Evolutionary conservation across 2,797 vertebrate species (phyloP).

Genomic region (Thaleichthys pacificus): DNA sequence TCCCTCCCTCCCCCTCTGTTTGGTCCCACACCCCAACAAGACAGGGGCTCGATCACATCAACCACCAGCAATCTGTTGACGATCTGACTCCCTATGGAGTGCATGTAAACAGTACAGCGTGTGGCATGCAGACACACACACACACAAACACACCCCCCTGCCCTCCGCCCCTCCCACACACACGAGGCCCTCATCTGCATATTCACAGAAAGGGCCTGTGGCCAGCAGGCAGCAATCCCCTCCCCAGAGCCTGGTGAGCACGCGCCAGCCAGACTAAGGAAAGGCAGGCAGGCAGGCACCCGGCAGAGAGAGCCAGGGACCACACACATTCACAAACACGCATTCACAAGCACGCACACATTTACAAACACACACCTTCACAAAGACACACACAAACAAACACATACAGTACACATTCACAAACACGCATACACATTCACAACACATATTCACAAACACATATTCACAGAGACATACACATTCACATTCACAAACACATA

Average conservation of each 20-base stretch:
- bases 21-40: constrained; percentile 74
- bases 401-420: not conserved
- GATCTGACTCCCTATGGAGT: constrained; percentile 82
- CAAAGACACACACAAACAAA: constrained; percentile 32
- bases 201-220: constrained; percentile 78
- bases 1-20: constrained; percentile 52
- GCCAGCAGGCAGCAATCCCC: constrained; percentile 49
- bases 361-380: not conserved
- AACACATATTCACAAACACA: constrained; percentile 31
- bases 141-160: constrained; percentile 61
- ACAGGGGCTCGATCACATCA: constrained; percentile 79
- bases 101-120: constrained; percentile 84
- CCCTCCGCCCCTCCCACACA: constrained; percentile 81
- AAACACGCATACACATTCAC: constrained; percentile 38
- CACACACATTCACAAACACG: constrained; percentile 67
- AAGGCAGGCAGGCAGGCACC: constrained; percentile 60
- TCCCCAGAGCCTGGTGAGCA: constrained; percentile 75
- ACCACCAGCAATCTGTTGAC: constrained; percentile 85
- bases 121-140: constrained; percentile 71
- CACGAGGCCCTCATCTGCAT: constrained; percentile 80
- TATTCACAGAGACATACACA: constrained; percentile 60
- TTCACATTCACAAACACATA: constrained; percentile 50
- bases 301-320: constrained; percentile 64
- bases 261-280: constrained; percentile 68
- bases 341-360: not conserved